Evolutionary conservation across 2,797 vertebrate genomes (phyloP), one percentile per base, ranked within the genome.

Genomic region (Phoeniculus purpureus): DNA sequence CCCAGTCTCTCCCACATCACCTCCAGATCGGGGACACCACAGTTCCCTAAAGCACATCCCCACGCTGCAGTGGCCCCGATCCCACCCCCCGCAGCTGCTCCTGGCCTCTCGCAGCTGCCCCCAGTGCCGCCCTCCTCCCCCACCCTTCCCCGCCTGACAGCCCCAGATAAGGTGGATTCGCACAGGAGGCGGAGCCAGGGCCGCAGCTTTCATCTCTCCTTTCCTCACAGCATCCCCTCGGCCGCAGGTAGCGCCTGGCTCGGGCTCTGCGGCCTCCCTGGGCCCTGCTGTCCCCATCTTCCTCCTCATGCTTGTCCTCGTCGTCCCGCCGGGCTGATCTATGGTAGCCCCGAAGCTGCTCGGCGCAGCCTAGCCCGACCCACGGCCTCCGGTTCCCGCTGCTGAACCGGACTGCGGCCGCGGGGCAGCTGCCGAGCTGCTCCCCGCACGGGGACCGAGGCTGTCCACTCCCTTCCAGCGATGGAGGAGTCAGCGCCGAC

Each of bases 231-330:
- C 43, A 43, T 43, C 40, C n/a, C 50, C 56, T 27, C 68, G 26
- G 67, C 52, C 59, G 55, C 84, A 89, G 94, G 77, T 80, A 77
- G 37, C 80, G 56, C 85, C 89, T 11, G 37, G 58, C 60, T 45
- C 22, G 3, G 3, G 70, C 60, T 61, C 72, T 58, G 17, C 16
- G 5, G 56, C 48, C 31, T 71, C n/a, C 67, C 48, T 22, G 5
- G 3, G 47, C 19, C 32, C 59, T 12, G 10, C 21, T 1, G 1
- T 50, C 50, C 62, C 37, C 8, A 0, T 32, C 64, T 27, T 56
- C 76, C 34, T 52, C 48, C 43, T 43, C 13, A 13, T 77, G 29
- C 32, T 62, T 32, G 26, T 37, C 19, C 27, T 45, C 52, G 48
- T 87, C 50, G 60, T 45, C 52, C 2, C 29, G 37, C 59, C 1